Evolutionary conservation across 2,797 vertebrate genomes (phyloP).

Genomic region (Botia almorhae): DNA sequence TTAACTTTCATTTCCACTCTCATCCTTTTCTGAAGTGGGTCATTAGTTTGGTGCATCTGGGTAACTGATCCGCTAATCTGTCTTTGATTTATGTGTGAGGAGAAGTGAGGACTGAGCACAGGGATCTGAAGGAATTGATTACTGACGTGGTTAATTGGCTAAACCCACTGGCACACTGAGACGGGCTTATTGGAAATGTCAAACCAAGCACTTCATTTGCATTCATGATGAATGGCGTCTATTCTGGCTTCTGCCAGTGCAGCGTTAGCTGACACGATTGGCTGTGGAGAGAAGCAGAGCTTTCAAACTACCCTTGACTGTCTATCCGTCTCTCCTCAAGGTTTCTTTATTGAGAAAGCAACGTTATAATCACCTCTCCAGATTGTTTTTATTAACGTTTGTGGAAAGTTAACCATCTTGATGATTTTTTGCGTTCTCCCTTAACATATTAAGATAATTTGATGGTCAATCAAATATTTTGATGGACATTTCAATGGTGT

Average conservation of each 20-base stretch:
- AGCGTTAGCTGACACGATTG: constrained; percentile 70
- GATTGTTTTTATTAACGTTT: background rate
- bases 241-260: constrained; percentile 74
- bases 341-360: background rate
- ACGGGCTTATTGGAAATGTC: constrained; percentile 84
- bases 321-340: constrained; percentile 70
- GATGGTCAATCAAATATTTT: no score
- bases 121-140: constrained; percentile 79
- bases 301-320: constrained; percentile 65
- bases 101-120: constrained; percentile 75
- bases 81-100: constrained; percentile 80
- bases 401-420: background rate
- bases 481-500: no score
- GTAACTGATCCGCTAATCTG: constrained; percentile 83
- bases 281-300: constrained; percentile 60
- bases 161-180: constrained; percentile 79
- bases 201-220: constrained; percentile 81
- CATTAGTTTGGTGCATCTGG: constrained; percentile 74
- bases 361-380: background rate
- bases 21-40: constrained; percentile 77
- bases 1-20: constrained; percentile 80
- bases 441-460: background rate
- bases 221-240: constrained; percentile 80
- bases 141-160: constrained; percentile 84
- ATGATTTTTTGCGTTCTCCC: background rate